Base-by-base conservation (phyloP, 2,113 vertebrate genomes). In the Opisthocomus hoazin region DNA sequence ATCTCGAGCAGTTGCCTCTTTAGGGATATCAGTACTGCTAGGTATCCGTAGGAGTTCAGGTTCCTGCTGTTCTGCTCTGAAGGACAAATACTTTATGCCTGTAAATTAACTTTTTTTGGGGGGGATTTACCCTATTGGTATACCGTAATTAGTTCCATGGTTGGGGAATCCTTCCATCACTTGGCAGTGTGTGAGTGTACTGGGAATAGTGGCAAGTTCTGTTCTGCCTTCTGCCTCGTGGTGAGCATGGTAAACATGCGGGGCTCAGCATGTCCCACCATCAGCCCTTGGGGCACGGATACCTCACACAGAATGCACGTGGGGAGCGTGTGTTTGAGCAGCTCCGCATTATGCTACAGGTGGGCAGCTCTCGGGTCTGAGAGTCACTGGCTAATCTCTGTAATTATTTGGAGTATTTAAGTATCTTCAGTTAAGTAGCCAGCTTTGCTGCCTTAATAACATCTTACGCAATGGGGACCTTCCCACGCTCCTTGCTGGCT, bases 371-470 rank as follows among this genome's bases (percentile, higher is more conserved):
- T 48, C 27, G 0, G 29, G 29, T 78, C 17, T 2, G 71, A 43
- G 53, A 50, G 58, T 46, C 0, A 1, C 82, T 90, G 92, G 57
- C 71, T 96, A 92, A 94, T 90, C 96, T 54, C 74, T 56, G 80
- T 61, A 78, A 95, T 95, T 93, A 94, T 84, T 94, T 53, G 32
- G 88, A 87, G 94, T 93, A 60, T 94, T 92, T 97, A 95, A 96
- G 89, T 75, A 84, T 66, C 68, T 94, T 57, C 79, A 53, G 89
- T 79, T 97, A 96, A 96, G 94, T 78, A 87, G 76, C 17, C 71
- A 73, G 94, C 86, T 96, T 96, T 95, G 90, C 95, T 93, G 88
- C 86, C 80, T 60, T 96, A 91, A 92, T 48, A 81, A 41, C 90
- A 9, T 89, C 82, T 97, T 96, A 91, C 0, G 24, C 93, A 96